Evolutionary conservation across 1,140 invertebrate species (phyloP).

Genomic region (Lerema accius): DNA sequence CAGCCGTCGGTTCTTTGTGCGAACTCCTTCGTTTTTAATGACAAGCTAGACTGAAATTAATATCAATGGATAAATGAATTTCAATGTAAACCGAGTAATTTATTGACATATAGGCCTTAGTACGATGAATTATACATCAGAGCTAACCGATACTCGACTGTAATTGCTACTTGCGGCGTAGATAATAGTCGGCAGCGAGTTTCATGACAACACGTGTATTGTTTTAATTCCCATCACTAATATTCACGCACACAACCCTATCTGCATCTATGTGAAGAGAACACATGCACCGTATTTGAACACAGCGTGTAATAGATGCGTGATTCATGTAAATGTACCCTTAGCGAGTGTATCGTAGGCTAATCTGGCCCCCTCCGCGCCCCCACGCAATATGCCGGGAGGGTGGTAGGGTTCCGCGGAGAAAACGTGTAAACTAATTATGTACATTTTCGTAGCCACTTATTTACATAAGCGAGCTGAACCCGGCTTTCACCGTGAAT

Average conservation of each 20-base stretch:
- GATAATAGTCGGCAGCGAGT: slow-evolving; percentile 5
- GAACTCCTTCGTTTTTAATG: not conserved
- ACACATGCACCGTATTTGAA: slow-evolving; percentile 74
- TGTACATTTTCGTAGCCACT: slow-evolving; percentile 82
- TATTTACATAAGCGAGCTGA: slow-evolving; percentile 80
- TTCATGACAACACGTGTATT: slow-evolving; percentile 26
- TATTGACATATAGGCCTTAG: not conserved
- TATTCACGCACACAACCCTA: slow-evolving; percentile 61
- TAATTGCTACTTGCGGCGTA: slow-evolving; percentile 11
- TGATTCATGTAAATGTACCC: slow-evolving; percentile 81
- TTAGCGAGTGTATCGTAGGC: slow-evolving; percentile 75
- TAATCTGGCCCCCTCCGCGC: slow-evolving; percentile 58
- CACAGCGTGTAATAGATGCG: slow-evolving; percentile 74
- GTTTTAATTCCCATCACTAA: slow-evolving; percentile 31
- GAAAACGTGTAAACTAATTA: slow-evolving; percentile 82
- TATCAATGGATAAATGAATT: slow-evolving; percentile 3
- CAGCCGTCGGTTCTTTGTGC: not conserved
- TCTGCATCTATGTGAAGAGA: slow-evolving; percentile 74
- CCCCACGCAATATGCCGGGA: slow-evolving; percentile 63
- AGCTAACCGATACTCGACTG: not conserved
- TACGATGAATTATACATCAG: slow-evolving; percentile 3
- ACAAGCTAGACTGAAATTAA: not conserved
- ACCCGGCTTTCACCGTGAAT: slow-evolving; percentile 81
- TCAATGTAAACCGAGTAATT: slow-evolving; percentile 3
- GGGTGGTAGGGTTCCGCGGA: slow-evolving; percentile 54